Conservation (phyloP, 2,797 vertebrate species). For the Gadopsis marmoratus region DNA sequence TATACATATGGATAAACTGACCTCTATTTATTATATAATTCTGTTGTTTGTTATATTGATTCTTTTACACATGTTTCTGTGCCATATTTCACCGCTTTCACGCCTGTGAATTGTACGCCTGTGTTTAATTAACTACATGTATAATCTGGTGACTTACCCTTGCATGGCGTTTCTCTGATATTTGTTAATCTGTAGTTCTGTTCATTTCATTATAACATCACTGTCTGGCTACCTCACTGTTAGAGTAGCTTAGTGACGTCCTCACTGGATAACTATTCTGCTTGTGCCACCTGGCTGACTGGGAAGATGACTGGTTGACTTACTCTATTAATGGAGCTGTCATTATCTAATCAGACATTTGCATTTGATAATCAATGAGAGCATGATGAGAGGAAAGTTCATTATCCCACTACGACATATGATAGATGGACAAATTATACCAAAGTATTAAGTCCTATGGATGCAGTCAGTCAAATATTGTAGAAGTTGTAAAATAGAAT, state of each 20-base stretch:
- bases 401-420: neutral
- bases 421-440: neutral
- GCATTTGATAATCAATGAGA: neutral
- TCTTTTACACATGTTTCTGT: neutral
- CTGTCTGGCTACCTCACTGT: neutral
- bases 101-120: neutral
- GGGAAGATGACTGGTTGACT: neutral
- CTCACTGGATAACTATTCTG: neutral
- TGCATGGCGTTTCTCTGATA: neutral
- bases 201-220: neutral
- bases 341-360: constrained; percentile 1
- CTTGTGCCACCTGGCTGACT: constrained; percentile 4
- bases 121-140: neutral
- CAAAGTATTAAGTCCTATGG: neutral
- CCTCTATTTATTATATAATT: neutral
- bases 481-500: neutral
- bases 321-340: neutral
- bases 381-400: constrained; percentile 9
- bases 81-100: neutral
- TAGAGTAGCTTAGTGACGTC: neutral
- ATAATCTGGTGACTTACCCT: neutral
- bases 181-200: constrained; percentile 6
- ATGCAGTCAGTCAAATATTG: neutral
- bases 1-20: neutral
- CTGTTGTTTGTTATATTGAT: neutral